Percentiles rank a stretch among this genome's conserved stretches.
phyloP scores from a whole-genome alignment of 2,888 invertebrate species.

The Drosophila melanosoma region DNA sequence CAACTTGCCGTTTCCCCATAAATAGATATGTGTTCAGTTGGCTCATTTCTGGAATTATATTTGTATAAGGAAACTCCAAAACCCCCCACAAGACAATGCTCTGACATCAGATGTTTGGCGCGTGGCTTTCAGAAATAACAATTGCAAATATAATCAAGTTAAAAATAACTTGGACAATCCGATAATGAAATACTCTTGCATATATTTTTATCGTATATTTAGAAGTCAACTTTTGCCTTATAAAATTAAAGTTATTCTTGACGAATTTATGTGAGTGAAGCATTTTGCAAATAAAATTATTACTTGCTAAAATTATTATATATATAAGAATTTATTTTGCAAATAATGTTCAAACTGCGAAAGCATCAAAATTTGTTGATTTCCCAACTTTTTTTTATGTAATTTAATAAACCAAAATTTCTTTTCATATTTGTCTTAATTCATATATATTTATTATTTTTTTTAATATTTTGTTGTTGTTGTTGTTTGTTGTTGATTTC shows the following conservation, averaged over 20 bases:
- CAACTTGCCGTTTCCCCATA: neutral
- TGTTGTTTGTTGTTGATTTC: fast-evolving
- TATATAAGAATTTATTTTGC: neutral
- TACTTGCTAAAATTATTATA: neutral
- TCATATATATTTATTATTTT: neutral
- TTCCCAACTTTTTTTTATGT: neutral
- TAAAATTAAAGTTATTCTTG: too few relatives aligned
- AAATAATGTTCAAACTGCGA: neutral
- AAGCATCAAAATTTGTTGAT: neutral
- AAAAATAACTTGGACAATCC: neutral
- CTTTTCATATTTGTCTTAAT: neutral
- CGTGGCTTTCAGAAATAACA: constrained; percentile 10
- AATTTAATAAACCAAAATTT: neutral
- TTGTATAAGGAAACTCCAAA: constrained; percentile 1
- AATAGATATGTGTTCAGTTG: constrained; percentile 5
- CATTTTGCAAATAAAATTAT: neutral
- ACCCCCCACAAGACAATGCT: neutral
- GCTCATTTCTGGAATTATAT: neutral
- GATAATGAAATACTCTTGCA: neutral
- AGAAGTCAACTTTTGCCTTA: neutral
- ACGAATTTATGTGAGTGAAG: neutral
- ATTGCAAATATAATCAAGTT: neutral
- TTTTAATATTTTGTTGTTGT: too few relatives aligned
- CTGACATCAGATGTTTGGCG: neutral
- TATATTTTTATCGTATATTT: too few relatives aligned